Percentiles rank a stretch among this genome's conserved stretches.
Evolutionary conservation across 2,888 invertebrate genomes (phyloP).

Genomic region (Trichopria drosophilae): DNA sequence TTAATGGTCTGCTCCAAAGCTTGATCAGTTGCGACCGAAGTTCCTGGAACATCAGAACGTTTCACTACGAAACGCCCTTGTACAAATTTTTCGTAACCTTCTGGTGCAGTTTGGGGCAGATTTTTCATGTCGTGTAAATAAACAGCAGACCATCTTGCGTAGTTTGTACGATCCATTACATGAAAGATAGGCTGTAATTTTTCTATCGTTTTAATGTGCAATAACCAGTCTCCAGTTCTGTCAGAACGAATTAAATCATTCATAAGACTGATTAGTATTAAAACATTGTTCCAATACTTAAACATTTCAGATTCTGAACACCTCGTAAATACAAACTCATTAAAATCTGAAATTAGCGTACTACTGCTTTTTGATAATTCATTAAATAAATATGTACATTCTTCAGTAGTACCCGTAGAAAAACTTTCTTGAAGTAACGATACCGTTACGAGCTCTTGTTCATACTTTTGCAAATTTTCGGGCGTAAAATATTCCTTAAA

Average conservation of each 20-base stretch:
- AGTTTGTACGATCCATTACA: too few relatives aligned
- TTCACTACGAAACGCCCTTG: too few relatives aligned
- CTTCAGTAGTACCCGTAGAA: background rate
- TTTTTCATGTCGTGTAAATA: too few relatives aligned
- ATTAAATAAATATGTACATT: conserved; percentile 1
- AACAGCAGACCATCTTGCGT: too few relatives aligned
- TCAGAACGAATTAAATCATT: too few relatives aligned
- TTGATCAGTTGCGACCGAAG: conserved; percentile 16
- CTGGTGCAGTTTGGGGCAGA: too few relatives aligned
- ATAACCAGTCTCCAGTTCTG: too few relatives aligned
- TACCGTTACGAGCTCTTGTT: background rate
- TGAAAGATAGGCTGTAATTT: too few relatives aligned
- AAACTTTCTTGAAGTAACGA: conserved; percentile 4
- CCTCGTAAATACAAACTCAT: background rate
- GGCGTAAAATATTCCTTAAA: conserved; percentile 12
- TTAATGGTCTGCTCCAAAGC: conserved; percentile 25
- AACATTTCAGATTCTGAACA: conserved; percentile 7
- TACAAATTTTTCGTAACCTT: too few relatives aligned
- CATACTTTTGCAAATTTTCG: conserved; percentile 2
- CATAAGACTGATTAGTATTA: too few relatives aligned
- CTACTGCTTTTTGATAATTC: background rate
- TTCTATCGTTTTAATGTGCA: too few relatives aligned
- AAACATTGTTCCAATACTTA: conserved; percentile 4
- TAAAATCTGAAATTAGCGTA: background rate
- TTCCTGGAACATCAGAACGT: conserved; percentile 6